Evolutionary conservation across 2,888 invertebrate genomes (phyloP), one percentile per base, ranked within the genome.

Genomic region (Drosophila mettleri): DNA sequence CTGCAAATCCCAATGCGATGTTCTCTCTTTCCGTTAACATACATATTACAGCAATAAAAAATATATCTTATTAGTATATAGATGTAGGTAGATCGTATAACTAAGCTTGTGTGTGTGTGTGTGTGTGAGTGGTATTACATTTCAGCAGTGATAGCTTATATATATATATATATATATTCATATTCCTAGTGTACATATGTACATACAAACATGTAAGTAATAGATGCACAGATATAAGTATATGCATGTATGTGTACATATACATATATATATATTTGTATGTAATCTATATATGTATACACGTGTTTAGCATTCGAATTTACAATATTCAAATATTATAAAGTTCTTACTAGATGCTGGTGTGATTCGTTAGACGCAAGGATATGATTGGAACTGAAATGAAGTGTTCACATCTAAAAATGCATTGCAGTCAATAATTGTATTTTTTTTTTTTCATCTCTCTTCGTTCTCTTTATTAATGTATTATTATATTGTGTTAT

Each of bases 351-450:
- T 52, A 36, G 31, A 38, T 75, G 27, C 49, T 52, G 52, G 36
- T 60, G 54, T 67, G 60, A 63, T 68, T 74, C 73, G 79, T 82
- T 82, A 71, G 71, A 83, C 83, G 78, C 66, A 65, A 54, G 62
- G 79, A 85, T 85, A 79, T 85, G 82, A 48, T 77, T 66, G 27
- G 43, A 66, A 73, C 57, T 65, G 34, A 69, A 76, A 63, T 69
- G 27, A 57, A 53, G 54, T 38, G 49, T 22, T 61, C 43, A 58
- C 63, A 68, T 74, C 51, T 59, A 55, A 65, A 70, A 74, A 74
- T 74, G 66, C 76, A 63, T 62, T 67, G 59, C 71, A 74, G 59
- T 67, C 74, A 58, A 61, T 75, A 58, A 52, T 52, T 72, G 51
- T 55, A 27, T 36, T 36, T 2, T 24, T 43, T 41, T 43, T 43